These are phyloP conservation scores for Adoxophyes honmai DNA, from an alignment of 1,140 invertebrate genomes.

Conservation along the genomic window DNA sequence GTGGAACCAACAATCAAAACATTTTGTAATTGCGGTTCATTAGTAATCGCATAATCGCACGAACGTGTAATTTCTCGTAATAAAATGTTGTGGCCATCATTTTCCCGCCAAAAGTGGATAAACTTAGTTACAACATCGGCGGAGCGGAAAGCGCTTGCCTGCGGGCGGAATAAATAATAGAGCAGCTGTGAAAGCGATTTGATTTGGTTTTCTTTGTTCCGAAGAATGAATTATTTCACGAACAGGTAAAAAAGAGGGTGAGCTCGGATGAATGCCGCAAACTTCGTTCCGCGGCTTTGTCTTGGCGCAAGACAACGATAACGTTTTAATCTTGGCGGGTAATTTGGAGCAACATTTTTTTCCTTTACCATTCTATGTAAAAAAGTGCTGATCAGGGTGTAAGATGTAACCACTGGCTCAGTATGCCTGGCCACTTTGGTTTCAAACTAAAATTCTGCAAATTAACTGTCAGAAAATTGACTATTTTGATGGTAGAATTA, in stretches of 20 bases:
- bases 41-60: not conserved
- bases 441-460: no score
- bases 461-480: no score
- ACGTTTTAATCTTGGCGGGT: no score
- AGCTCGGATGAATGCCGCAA: conserved; percentile 4
- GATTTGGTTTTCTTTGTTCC: conserved; percentile 38
- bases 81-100: not conserved
- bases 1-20: no score
- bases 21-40: no score
- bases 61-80: not conserved
- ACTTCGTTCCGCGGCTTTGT: not conserved
- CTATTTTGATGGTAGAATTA: no score
- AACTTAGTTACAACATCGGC: not conserved
- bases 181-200: conserved; percentile 35
- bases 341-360: no score
- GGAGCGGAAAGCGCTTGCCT: conserved; percentile 4
- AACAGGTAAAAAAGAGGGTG: conserved; percentile 10
- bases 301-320: not conserved
- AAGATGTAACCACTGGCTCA: no score
- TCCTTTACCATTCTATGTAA: no score
- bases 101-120: not conserved
- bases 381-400: no score
- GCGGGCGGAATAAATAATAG: conserved; percentile 34
- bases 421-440: no score
- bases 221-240: conserved; percentile 11